Conservation (phyloP, 2,113 vertebrate genomes). For the Phaethon lepturus region DNA sequence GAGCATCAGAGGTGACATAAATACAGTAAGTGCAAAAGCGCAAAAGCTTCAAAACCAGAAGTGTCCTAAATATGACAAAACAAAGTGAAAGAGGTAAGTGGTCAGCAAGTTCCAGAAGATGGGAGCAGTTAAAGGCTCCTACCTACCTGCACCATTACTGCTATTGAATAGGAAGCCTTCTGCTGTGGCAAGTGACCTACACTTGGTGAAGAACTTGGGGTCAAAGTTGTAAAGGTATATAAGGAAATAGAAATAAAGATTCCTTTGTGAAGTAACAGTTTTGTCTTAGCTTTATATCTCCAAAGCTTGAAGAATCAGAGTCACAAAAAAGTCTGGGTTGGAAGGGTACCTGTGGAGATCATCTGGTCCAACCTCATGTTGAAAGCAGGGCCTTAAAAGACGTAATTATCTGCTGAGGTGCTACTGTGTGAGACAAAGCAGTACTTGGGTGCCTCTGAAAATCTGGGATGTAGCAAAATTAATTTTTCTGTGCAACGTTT, state of each 20-base stretch:
- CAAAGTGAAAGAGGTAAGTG: not conserved
- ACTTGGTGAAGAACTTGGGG: not conserved
- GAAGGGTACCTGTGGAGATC: not conserved
- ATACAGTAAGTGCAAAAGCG: not conserved
- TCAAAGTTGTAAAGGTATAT: not conserved
- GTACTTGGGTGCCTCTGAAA: not conserved
- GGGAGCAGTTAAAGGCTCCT: not conserved
- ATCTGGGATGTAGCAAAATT: not conserved
- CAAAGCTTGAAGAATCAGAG: not conserved
- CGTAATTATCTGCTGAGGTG: not conserved
- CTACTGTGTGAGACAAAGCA: not conserved
- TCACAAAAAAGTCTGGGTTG: not conserved
- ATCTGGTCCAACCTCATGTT: not conserved
- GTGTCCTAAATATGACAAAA: not conserved
- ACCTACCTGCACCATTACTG: not conserved
- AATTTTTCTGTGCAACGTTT: not conserved
- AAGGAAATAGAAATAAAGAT: not conserved
- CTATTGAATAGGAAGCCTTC: not conserved
- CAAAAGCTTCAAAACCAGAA: not conserved
- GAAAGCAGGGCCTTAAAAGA: not conserved
- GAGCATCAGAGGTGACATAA: not conserved
- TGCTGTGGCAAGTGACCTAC: not conserved
- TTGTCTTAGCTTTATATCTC: not conserved
- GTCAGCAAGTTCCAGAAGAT: not conserved
- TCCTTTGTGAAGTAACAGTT: not conserved